These are phyloP conservation scores for Eumaeus atala DNA, from an alignment of 1,140 invertebrate genomes.

Conservation along the genomic window DNA sequence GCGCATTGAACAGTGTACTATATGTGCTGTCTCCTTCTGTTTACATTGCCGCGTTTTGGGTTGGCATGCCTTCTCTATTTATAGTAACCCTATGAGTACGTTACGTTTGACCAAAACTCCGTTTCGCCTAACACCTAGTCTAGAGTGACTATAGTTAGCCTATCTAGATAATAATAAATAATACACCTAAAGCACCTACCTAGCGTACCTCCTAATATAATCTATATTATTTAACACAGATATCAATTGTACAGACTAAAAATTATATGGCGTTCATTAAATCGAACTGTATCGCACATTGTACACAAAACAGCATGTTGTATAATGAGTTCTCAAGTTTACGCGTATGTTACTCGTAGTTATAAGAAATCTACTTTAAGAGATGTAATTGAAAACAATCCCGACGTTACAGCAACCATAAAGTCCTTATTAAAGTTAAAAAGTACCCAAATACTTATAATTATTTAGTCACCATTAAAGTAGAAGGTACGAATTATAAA, in stretches of 20 bases:
- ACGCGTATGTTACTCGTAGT: no score
- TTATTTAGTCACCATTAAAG: no score
- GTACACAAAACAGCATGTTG: background rate
- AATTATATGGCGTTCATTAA: slow-evolving; percentile 2
- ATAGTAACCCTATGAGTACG: background rate
- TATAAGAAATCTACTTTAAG: no score
- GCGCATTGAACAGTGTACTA: no score
- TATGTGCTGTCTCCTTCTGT: no score
- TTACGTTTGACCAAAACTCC: slow-evolving; percentile 1
- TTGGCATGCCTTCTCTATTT: no score
- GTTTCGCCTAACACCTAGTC: slow-evolving; percentile 13
- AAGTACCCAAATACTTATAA: no score
- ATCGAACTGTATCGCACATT: background rate
- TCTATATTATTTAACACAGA: slow-evolving; percentile 16
- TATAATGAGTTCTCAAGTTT: background rate
- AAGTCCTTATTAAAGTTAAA: no score
- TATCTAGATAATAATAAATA: slow-evolving; percentile 26
- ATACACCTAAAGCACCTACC: slow-evolving; percentile 36
- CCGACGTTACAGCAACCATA: no score
- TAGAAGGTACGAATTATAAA: no score
- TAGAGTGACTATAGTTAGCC: slow-evolving; percentile 6
- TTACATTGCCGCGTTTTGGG: no score
- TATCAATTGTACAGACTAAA: slow-evolving; percentile 6
- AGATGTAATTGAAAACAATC: no score
- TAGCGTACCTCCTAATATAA: slow-evolving; percentile 21